Conservation (phyloP, 2,888 invertebrate species). For the Spodoptera exigua region DNA sequence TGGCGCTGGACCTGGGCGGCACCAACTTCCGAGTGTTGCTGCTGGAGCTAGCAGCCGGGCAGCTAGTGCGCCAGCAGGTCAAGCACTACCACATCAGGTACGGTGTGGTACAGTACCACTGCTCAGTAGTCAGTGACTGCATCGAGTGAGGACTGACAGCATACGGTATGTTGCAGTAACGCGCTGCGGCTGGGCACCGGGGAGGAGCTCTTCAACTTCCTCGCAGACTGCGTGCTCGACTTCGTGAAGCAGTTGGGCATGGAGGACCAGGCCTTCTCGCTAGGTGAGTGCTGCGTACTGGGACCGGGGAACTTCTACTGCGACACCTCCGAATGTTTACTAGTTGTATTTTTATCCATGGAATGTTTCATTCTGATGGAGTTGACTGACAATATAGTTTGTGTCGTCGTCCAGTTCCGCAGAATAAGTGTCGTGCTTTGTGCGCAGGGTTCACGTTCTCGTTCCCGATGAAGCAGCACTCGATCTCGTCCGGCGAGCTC, state of each 20-base stretch:
- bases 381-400: too few relatives aligned
- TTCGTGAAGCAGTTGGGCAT: slow-evolving; percentile 91
- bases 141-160: neutral
- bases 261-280: slow-evolving; percentile 88
- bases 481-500: slow-evolving; percentile 92
- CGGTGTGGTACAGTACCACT: neutral
- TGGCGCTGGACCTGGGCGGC: slow-evolving; percentile 94
- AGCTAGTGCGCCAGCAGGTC: slow-evolving; percentile 89
- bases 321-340: too few relatives aligned
- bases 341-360: too few relatives aligned
- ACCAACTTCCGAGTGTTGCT: slow-evolving; percentile 94
- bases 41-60: slow-evolving; percentile 89
- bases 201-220: slow-evolving; percentile 91
- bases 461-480: slow-evolving; percentile 94
- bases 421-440: neutral
- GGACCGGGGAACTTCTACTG: too few relatives aligned
- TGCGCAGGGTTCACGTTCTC: slow-evolving; percentile 94
- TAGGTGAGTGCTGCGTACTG: slow-evolving; percentile 88
- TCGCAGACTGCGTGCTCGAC: slow-evolving; percentile 93
- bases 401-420: neutral
- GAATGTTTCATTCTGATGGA: too few relatives aligned
- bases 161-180: slow-evolving; percentile 75
- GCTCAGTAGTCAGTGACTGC: too few relatives aligned
- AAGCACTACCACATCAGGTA: slow-evolving; percentile 90
- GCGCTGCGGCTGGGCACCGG: slow-evolving; percentile 90